Percentiles rank a stretch among this genome's conserved stretches.
Conservation (phyloP, 2,797 vertebrate species). For the Nyctibius grandis region DNA sequence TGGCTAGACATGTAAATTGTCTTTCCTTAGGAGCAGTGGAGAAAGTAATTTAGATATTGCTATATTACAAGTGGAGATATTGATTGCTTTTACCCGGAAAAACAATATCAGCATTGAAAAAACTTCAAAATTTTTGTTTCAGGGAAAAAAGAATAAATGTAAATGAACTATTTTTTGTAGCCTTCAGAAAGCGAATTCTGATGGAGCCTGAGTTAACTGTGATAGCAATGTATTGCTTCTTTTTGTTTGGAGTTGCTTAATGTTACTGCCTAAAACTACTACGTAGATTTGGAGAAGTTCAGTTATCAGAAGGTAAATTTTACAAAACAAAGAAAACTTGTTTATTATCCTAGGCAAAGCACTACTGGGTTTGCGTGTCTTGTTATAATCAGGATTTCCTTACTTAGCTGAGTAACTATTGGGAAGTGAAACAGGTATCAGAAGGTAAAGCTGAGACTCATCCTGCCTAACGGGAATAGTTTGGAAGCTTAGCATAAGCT, state of each 20-base stretch:
- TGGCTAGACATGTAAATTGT: not conserved
- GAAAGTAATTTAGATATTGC: not conserved
- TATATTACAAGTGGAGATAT: not conserved
- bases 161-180: not conserved
- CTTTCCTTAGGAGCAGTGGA: not conserved
- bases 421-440: not conserved
- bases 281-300: not conserved
- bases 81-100: not conserved
- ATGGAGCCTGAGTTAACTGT: not conserved
- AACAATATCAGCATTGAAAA: not conserved
- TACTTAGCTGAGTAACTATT: not conserved
- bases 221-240: not conserved
- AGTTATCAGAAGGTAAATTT: not conserved
- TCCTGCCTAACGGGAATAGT: not conserved
- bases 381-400: not conserved
- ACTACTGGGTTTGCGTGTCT: not conserved
- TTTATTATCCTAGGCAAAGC: not conserved
- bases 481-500: not conserved
- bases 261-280: not conserved
- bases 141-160: not conserved
- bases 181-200: not conserved
- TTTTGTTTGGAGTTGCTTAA: not conserved
- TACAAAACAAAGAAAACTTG: not conserved
- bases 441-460: not conserved
- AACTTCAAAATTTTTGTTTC: not conserved